Evolutionary conservation across 2,888 invertebrate species (phyloP).

Genomic region (Gerris lacustris): DNA sequence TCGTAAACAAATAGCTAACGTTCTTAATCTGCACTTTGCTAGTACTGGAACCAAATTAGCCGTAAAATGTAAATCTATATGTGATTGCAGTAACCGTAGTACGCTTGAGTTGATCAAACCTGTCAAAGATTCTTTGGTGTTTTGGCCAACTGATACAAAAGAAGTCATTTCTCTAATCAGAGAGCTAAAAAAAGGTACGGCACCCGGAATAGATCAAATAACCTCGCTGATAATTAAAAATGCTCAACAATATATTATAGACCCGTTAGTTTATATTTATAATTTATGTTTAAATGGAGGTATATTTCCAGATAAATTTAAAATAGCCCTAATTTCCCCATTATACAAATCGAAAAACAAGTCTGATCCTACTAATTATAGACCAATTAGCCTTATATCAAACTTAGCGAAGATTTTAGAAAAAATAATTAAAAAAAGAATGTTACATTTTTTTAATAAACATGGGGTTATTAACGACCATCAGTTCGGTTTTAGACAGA

Average conservation of each 20-base stretch:
- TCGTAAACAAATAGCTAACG: slow-evolving; percentile 8
- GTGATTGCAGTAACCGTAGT: not conserved
- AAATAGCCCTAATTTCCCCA: slow-evolving; percentile 16
- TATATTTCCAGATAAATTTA: slow-evolving; percentile 16
- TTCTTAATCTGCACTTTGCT: no score
- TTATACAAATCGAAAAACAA: slow-evolving; percentile 15
- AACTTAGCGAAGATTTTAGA: slow-evolving; percentile 19
- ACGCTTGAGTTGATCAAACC: not conserved
- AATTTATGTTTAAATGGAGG: slow-evolving; percentile 13
- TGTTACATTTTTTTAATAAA: slow-evolving; percentile 11
- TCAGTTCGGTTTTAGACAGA: slow-evolving; percentile 21
- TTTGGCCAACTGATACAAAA: slow-evolving; percentile 4
- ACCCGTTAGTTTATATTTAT: slow-evolving; percentile 13
- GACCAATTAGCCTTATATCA: slow-evolving; percentile 20
- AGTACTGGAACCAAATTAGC: not conserved
- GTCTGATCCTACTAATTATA: slow-evolving; percentile 14
- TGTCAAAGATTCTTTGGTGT: slow-evolving; percentile 7
- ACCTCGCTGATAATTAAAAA: slow-evolving; percentile 10
- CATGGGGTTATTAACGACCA: slow-evolving; percentile 11
- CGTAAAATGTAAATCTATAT: not conserved
- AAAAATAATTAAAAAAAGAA: slow-evolving; percentile 11
- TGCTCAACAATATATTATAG: slow-evolving; percentile 6
- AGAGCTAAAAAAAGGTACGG: slow-evolving; percentile 4
- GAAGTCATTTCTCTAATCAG: slow-evolving; percentile 9
- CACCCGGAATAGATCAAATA: slow-evolving; percentile 16